Conservation (phyloP, 2,113 vertebrate genomes). For the Onychorhynchus coronatus region DNA sequence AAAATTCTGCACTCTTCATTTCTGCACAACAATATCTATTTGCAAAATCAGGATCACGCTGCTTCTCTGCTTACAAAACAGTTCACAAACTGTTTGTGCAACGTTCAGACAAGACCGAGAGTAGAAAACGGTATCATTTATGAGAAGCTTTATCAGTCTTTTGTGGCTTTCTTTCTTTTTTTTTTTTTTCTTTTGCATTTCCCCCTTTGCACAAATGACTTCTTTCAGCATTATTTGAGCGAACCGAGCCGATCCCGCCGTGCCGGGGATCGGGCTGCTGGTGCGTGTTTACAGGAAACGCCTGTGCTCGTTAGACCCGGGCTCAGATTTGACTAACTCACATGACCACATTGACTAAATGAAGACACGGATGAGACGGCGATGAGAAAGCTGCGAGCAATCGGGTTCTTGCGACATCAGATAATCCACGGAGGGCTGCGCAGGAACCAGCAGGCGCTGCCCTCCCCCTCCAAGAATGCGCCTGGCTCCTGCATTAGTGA, state of each 20-base stretch:
- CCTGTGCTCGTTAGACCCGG: not conserved
- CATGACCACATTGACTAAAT: not conserved
- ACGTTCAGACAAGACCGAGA: not conserved
- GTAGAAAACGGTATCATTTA: not conserved
- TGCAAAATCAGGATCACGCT: not conserved
- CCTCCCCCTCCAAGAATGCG: not conserved
- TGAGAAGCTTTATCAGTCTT: not conserved
- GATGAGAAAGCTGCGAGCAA: slow-evolving; percentile 29
- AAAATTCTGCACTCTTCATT: not conserved
- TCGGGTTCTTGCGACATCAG: not conserved
- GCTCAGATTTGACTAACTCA: slow-evolving; percentile 20
- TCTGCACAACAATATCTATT: not conserved
- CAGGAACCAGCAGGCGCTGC: not conserved
- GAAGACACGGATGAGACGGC: not conserved
- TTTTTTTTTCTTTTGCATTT: not conserved
- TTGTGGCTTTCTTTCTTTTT: not conserved
- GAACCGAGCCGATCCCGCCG: not conserved
- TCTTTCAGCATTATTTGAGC: not conserved
- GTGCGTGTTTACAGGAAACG: slow-evolving; percentile 63
- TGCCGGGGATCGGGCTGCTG: not conserved
- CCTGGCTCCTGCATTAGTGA: slow-evolving; percentile 9
- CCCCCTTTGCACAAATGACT: not conserved
- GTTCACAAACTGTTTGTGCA: not conserved
- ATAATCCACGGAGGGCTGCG: not conserved
- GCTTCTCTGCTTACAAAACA: not conserved